Base-by-base conservation (phyloP, 2,888 invertebrate species). In the Drosophila cognata region DNA sequence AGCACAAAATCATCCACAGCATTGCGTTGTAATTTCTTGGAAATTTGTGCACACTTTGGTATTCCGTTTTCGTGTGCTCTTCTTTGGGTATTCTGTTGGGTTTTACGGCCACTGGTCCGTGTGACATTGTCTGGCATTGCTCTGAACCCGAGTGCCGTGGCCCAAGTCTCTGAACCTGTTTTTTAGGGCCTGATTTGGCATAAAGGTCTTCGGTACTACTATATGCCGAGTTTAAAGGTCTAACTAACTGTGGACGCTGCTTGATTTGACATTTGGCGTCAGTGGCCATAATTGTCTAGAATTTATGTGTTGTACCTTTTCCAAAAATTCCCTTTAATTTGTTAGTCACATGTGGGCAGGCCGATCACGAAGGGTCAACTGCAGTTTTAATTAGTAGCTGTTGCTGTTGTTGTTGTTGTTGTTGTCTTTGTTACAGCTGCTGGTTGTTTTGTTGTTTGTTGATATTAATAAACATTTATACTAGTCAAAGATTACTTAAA, bases 1-100 rank as follows among this genome's bases (percentile, higher is more conserved):
- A 71, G 73, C 71, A 71, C 73, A 81, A 75, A 83, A 81, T 82
- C 85, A 75, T 77, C 83, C 80, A 64, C 81, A 80, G 86, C 89
- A 91, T 84, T 81, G 84, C 80, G 70, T 80, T 83, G 86, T 84
- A 83, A 90, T 87, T 92, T 92, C 92, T 89, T 81, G 90, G 92
- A 92, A 91, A 90, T 91, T 90, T 91, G 91, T 91, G 91, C 91
- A 92, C 92, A 91, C 89, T 91, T 92, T 81, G 91, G 91, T 87
- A 91, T 91, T 85, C 77, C 77, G 63, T 77, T 85, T 79, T 82
- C 74, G 66, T 70, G 74, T 81, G 81, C 81, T 83, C 83, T 82
- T 84, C 84, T 79, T 79, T 74, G 65, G 78, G 74, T 72, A 74
- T 70, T 52, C 52, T 43, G 53, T 71, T 73, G n/a, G 59, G 55